Percentiles rank a stretch among this genome's conserved stretches.
Conservation (phyloP, 2,888 invertebrate species). For the Elegia similella region DNA sequence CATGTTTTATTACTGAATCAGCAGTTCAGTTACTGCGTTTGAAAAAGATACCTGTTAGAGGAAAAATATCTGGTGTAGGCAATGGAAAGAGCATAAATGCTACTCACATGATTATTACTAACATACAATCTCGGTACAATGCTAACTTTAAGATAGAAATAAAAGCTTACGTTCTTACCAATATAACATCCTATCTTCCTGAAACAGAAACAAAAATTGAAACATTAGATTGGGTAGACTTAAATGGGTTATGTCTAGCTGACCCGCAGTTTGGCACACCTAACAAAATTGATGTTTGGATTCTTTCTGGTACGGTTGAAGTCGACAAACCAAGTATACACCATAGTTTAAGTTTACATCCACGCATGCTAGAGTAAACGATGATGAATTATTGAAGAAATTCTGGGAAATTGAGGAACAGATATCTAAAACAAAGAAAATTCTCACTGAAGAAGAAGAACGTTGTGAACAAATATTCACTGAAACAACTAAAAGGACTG, state of each 20-base stretch:
- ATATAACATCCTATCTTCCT: slow-evolving; percentile 11
- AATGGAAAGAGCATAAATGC: not conserved
- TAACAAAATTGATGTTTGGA: slow-evolving; percentile 23
- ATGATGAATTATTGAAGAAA: slow-evolving; percentile 6
- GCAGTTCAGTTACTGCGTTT: slow-evolving; percentile 20
- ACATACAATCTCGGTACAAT: slow-evolving; percentile 22
- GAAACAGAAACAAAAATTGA: not conserved
- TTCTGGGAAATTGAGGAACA: slow-evolving; percentile 16
- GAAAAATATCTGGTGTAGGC: slow-evolving; percentile 21
- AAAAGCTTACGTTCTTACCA: slow-evolving; percentile 9
- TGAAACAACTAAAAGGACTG: not conserved
- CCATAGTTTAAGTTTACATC: not conserved
- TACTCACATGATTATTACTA: slow-evolving; percentile 17
- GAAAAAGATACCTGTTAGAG: slow-evolving; percentile 17
- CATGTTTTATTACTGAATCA: slow-evolving; percentile 26
- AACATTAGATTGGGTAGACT: slow-evolving; percentile 6
- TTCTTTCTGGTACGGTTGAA: slow-evolving; percentile 18
- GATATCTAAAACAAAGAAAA: not conserved
- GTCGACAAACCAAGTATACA: not conserved
- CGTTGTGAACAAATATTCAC: slow-evolving; percentile 3
- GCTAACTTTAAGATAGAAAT: slow-evolving; percentile 18
- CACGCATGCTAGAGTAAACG: slow-evolving; percentile 2
- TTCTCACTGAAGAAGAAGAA: slow-evolving; percentile 16
- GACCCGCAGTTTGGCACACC: slow-evolving; percentile 19
- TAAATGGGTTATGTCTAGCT: slow-evolving; percentile 16